phyloP scores from a whole-genome alignment of 2,113 vertebrate genomes.

The Girardinichthys multiradiatus region DNA sequence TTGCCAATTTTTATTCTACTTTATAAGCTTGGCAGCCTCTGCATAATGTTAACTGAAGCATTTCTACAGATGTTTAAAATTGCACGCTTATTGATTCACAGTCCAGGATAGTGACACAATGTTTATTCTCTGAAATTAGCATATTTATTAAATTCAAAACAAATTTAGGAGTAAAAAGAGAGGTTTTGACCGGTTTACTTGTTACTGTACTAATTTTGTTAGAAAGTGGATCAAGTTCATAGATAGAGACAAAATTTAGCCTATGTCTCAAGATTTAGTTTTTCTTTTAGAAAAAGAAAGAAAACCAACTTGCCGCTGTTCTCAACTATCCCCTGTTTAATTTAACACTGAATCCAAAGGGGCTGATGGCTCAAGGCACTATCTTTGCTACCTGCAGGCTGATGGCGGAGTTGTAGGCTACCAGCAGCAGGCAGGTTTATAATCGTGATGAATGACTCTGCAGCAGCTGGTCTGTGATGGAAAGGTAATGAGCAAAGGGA shows the following conservation, averaged over 20 bases:
- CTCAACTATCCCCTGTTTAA: conserved; percentile 68
- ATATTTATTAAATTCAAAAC: too few species aligned
- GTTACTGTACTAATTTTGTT: background rate
- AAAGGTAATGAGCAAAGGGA: conserved; percentile 87
- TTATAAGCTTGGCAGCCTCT: too few species aligned
- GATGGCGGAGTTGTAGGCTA: conserved; percentile 74
- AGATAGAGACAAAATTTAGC: conserved; percentile 15
- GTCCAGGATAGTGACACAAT: too few species aligned
- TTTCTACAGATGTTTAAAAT: too few species aligned
- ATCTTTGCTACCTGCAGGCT: conserved; percentile 60
- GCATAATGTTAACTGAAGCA: too few species aligned
- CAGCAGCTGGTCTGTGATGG: conserved; percentile 86
- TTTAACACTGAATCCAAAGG: conserved; percentile 54
- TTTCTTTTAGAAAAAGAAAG: conserved; percentile 30
- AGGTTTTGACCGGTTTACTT: too few species aligned
- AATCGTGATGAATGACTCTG: conserved; percentile 80
- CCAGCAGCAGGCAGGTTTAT: conserved; percentile 76
- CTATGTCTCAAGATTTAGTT: conserved; percentile 41
- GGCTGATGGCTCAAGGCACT: conserved; percentile 51
- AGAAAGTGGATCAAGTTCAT: background rate
- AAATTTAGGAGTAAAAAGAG: too few species aligned
- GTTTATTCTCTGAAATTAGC: too few species aligned
- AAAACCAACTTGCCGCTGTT: conserved; percentile 36
- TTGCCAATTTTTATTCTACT: too few species aligned
- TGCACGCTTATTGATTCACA: too few species aligned